phyloP scores from a whole-genome alignment of 2,113 vertebrate genomes.

The Dendrocopos noguchii region DNA sequence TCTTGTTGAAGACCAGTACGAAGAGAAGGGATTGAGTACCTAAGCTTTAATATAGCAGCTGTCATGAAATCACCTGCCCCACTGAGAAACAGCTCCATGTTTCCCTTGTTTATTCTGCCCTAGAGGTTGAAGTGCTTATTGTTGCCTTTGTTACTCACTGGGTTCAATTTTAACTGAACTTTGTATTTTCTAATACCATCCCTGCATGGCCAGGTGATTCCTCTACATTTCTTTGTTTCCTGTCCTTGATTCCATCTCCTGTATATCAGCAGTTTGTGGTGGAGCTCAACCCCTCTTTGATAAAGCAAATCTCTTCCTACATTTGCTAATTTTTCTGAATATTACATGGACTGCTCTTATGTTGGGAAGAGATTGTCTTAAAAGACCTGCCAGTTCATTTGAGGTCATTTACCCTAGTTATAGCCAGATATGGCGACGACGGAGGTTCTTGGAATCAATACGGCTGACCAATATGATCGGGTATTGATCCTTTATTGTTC shows the following conservation, averaged over 20 bases:
- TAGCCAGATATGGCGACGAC: no score
- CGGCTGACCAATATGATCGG: no score
- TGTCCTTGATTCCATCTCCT: not conserved
- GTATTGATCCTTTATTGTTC: no score
- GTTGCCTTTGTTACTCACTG: not conserved
- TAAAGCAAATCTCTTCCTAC: not conserved
- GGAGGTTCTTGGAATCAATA: no score
- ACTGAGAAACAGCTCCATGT: not conserved
- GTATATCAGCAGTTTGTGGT: not conserved
- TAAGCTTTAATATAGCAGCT: not conserved
- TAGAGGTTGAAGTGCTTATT: not conserved
- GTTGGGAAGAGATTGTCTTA: not conserved
- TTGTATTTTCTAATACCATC: not conserved
- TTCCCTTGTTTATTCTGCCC: not conserved
- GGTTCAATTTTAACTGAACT: not conserved
- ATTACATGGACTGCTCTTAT: not conserved
- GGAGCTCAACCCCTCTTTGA: not conserved
- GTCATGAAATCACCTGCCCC: not conserved
- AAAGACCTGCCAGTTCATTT: not conserved
- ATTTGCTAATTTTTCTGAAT: not conserved
- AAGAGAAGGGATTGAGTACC: not conserved
- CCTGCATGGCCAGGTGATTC: not conserved
- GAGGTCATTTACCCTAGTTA: not conserved
- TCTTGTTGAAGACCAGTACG: not conserved
- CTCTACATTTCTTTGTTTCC: not conserved